Evolutionary conservation across 2,113 vertebrate species (phyloP).

Genomic region (Poeciliopsis occidentalis): DNA sequence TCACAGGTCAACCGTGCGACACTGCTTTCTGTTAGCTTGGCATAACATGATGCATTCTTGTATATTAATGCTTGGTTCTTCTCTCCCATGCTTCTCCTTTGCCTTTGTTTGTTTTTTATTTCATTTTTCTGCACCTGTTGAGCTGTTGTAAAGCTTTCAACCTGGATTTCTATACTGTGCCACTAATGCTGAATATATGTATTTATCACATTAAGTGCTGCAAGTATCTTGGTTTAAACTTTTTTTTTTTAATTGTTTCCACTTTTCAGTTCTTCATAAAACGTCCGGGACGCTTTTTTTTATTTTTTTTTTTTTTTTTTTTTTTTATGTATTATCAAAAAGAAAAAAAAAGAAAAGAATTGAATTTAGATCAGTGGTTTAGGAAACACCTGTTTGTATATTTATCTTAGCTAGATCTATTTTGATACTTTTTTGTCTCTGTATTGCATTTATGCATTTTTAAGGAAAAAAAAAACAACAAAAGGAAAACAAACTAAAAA

Average conservation of each 20-base stretch:
- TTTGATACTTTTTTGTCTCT: slow-evolving; percentile 88
- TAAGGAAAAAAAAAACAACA: slow-evolving; percentile 81
- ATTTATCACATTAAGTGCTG: slow-evolving; percentile 86
- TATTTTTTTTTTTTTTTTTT: slow-evolving; percentile 52
- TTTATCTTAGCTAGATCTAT: slow-evolving; percentile 90
- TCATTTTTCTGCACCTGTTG: slow-evolving; percentile 71
- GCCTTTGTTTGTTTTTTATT: slow-evolving; percentile 44
- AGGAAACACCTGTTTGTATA: slow-evolving; percentile 88
- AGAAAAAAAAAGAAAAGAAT: slow-evolving; percentile 63
- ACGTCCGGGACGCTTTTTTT: slow-evolving; percentile 82
- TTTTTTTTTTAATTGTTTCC: slow-evolving; percentile 51
- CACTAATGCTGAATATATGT: slow-evolving; percentile 85
- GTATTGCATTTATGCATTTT: slow-evolving; percentile 87
- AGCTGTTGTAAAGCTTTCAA: slow-evolving; percentile 82
- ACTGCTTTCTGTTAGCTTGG: slow-evolving; percentile 72
- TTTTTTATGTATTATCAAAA: slow-evolving; percentile 82
- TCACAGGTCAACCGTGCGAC: slow-evolving; percentile 75
- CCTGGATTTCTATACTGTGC: slow-evolving; percentile 83
- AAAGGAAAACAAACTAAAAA: slow-evolving; percentile 81
- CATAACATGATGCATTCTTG: slow-evolving; percentile 83
- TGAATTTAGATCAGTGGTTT: slow-evolving; percentile 85
- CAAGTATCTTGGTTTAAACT: slow-evolving; percentile 82
- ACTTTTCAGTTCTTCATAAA: slow-evolving; percentile 78
- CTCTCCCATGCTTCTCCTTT: slow-evolving; percentile 75
- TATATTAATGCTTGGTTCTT: slow-evolving; percentile 83